These are phyloP conservation scores for Cavia porcellus DNA, from an alignment of 2,113 vertebrate species.

Conservation along the genomic window DNA sequence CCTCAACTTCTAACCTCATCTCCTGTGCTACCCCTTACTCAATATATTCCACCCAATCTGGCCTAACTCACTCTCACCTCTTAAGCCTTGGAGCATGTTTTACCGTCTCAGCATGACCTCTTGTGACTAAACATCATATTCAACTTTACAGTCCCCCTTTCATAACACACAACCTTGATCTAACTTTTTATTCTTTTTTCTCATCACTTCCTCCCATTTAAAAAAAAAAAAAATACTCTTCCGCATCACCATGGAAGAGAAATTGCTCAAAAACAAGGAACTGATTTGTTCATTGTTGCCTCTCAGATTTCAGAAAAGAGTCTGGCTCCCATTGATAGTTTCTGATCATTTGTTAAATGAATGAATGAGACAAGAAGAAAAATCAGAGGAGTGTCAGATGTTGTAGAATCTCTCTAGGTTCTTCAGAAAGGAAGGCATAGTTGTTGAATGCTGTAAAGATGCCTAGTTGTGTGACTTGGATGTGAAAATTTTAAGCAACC, in stretches of 20 bases:
- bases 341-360: conserved; percentile 14
- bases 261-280: conserved; percentile 1
- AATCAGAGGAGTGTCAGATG: neutral
- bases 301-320: neutral
- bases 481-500: neutral
- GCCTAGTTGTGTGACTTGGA: neutral
- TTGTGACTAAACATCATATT: neutral
- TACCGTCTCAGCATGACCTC: neutral
- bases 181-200: neutral
- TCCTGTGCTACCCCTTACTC: neutral
- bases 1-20: neutral
- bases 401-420: neutral
- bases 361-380: conserved; percentile 27
- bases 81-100: neutral
- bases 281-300: conserved; percentile 5
- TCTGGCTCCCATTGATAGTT: neutral
- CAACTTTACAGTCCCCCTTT: neutral
- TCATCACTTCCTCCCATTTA: neutral
- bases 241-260: neutral
- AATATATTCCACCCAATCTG: neutral
- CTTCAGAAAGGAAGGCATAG: neutral
- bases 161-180: neutral
- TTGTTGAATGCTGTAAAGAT: neutral
- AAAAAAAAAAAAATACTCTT: neutral
- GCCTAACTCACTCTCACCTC: neutral